These are phyloP conservation scores for Microctenopoma steveboyesi DNA, from an alignment of 2,797 vertebrate species.

Conservation along the genomic window DNA sequence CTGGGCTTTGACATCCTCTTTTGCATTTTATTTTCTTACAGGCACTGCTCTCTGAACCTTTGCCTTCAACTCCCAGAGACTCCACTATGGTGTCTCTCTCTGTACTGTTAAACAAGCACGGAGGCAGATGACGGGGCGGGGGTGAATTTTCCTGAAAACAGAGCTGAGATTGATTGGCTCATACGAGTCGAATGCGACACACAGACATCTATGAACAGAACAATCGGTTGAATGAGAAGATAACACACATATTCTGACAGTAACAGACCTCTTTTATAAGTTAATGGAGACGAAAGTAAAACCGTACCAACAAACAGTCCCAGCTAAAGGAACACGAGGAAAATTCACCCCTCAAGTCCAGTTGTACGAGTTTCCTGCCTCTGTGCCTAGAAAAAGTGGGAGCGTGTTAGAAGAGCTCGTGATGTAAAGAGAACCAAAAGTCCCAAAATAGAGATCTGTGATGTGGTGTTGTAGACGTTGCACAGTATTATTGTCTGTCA, in stretches of 20 bases:
- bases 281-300: background rate
- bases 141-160: slow-evolving; percentile 48
- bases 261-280: background rate
- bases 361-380: slow-evolving; percentile 36
- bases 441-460: slow-evolving; percentile 47
- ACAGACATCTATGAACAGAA: background rate
- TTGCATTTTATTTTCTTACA: slow-evolving; percentile 65
- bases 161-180: slow-evolving; percentile 11
- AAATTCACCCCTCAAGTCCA: slow-evolving; percentile 44
- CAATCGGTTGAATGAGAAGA: background rate
- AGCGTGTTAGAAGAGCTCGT: slow-evolving; percentile 44
- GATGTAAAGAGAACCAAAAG: slow-evolving; percentile 58
- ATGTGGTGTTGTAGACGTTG: slow-evolving; percentile 47
- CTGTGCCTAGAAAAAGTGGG: slow-evolving; percentile 32
- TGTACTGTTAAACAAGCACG: slow-evolving; percentile 2
- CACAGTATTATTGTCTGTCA: slow-evolving; percentile 70
- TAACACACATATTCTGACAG: background rate
- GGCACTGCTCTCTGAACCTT: slow-evolving; percentile 44
- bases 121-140: slow-evolving; percentile 11
- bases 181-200: too few species aligned
- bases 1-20: slow-evolving; percentile 48
- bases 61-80: slow-evolving; percentile 33
- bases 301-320: background rate
- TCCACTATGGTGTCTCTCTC: slow-evolving; percentile 37
- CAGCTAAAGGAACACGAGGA: slow-evolving; percentile 28